Conservation (phyloP, 2,888 invertebrate genomes). For the Himalopsyche japonica region DNA sequence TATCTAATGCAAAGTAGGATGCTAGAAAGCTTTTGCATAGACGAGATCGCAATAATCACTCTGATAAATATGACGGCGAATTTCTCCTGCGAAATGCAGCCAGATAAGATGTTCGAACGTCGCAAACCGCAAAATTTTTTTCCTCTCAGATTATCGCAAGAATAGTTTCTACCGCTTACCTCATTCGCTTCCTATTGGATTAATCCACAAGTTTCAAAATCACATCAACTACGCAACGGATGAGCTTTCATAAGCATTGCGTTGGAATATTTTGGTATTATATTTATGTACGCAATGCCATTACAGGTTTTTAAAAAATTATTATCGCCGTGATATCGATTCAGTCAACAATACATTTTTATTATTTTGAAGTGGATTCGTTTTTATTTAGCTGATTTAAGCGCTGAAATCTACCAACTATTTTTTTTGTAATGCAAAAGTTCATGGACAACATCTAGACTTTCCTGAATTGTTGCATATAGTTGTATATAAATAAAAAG, state of each 20-base stretch:
- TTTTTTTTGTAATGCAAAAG: too few relatives aligned
- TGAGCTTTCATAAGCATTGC: neutral
- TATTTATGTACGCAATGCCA: neutral
- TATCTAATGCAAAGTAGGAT: neutral
- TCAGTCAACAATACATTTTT: too few relatives aligned
- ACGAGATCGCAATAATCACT: neutral
- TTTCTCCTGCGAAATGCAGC: neutral
- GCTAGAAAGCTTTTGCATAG: neutral
- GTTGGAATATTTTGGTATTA: neutral
- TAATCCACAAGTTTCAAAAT: neutral
- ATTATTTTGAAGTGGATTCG: too few relatives aligned
- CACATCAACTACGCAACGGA: neutral
- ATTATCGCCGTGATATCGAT: too few relatives aligned
- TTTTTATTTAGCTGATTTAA: too few relatives aligned
- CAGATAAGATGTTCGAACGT: neutral
- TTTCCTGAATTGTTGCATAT: too few relatives aligned
- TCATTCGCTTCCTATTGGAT: neutral
- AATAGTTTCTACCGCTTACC: neutral
- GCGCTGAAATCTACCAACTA: too few relatives aligned
- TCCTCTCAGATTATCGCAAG: neutral
- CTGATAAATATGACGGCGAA: neutral
- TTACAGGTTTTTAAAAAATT: too few relatives aligned
- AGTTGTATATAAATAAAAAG: too few relatives aligned
- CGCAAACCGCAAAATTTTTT: neutral
- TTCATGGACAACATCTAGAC: too few relatives aligned